Evolutionary conservation across 2,888 invertebrate species (phyloP), one percentile per base, ranked within the genome.

Genomic region (Thereva nobilitata): DNA sequence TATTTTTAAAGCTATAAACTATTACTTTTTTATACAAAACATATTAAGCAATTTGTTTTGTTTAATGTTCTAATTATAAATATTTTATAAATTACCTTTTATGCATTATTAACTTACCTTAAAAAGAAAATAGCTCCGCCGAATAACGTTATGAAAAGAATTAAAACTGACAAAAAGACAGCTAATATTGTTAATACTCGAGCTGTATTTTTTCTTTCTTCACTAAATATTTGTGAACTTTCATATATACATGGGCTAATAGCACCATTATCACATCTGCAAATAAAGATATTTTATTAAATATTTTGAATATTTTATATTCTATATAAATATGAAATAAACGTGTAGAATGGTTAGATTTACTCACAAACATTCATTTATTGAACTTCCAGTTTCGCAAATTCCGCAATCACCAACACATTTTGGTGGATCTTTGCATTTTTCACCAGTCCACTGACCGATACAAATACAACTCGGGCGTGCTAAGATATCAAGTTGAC

Each of bases 401-500:
- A 78, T 74, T 12, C 78, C 80, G 68, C 81, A 81, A 40, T 75
- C 74, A 57, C 76, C 74, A 0, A 78, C 73, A 66, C 81, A 81
- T 12, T 71, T 71, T 5, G 81, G 81, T 5, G 83, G 83, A 63
- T 79, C 74, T 12, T 85, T 82, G 75, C 89, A 89, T 41, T 77
- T 78, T 38, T 76, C 74, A 0, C 88, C 89, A 38, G 81, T 79
- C 85, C 86, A 87, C 40, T 84, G 84, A 7, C 81, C 80, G n/a
- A 81, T 76, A 73, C 88, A 88, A 70, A 79, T 78, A 76, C 87
- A 87, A 34, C 78, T 78, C 0, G 86, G 84, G 66, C 80, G 75
- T 3, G 79, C 76, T 61, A 82, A 81, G 53, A 80, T 82, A 68
- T 84, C 82, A 68, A 86, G 77, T 35, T 83, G 78, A 75, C 91